phyloP scores from a whole-genome alignment of 2,888 invertebrate genomes.

The Agrilus mali region DNA sequence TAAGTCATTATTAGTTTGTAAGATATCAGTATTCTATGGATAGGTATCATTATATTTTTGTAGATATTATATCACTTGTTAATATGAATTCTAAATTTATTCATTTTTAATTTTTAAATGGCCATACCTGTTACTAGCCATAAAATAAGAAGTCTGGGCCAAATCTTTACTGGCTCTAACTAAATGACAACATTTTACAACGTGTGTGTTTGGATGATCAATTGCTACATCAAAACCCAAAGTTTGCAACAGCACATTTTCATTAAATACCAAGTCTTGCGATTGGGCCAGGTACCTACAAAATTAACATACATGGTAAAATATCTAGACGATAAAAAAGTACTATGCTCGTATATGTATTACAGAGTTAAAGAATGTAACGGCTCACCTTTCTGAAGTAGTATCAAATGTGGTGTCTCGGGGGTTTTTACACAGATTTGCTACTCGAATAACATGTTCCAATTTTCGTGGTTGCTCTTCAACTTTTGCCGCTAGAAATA shows the following conservation, averaged over 20 bases:
- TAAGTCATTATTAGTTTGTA: too few species aligned
- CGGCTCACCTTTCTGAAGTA: conserved; percentile 58
- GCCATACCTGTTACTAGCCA: conserved; percentile 88
- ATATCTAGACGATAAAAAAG: not conserved
- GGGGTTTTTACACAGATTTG: conserved; percentile 76
- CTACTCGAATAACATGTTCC: conserved; percentile 92
- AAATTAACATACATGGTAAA: conserved; percentile 2
- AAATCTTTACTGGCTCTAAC: conserved; percentile 94
- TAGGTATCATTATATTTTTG: too few species aligned
- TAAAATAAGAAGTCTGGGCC: conserved; percentile 95
- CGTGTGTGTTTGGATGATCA: conserved; percentile 96
- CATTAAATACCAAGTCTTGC: conserved; percentile 90
- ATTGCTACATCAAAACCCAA: conserved; percentile 96
- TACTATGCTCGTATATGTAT: not conserved
- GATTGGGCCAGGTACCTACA: conserved; percentile 55
- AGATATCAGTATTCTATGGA: too few species aligned
- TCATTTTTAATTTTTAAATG: not conserved
- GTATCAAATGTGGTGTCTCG: conserved; percentile 50
- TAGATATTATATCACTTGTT: too few species aligned
- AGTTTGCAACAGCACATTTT: conserved; percentile 93
- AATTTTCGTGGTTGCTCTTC: conserved; percentile 97
- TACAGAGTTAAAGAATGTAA: not conserved
- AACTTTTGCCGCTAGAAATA: conserved; percentile 96
- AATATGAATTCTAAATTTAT: too few species aligned
- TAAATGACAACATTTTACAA: conserved; percentile 90